Evolutionary conservation across 2,113 vertebrate species (phyloP), one percentile per base, ranked within the genome.

Genomic region (Microtus ochrogaster): DNA sequence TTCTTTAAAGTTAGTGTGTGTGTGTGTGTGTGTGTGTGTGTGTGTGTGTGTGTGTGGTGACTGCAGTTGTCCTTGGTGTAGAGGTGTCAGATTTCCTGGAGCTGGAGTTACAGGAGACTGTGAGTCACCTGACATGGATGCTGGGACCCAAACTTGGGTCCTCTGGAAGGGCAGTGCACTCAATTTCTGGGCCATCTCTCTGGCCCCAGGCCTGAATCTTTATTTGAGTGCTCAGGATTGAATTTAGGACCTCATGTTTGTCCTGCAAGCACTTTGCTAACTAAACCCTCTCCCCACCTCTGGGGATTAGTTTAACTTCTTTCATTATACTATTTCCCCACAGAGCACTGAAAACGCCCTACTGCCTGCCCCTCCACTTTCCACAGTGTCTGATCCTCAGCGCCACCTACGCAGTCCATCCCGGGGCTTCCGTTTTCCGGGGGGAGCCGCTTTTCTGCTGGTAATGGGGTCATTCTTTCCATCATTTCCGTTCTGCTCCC

Each of bases 381-480:
- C 19, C 22, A n/a, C 28, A 85, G 16, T 44, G 76, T 49, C 85
- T 66, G 52, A 61, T 89, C 85, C 16, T 30, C 14, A n/a, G 65
- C n/a, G 63, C 76, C 58, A 76, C 61, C n/a, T 88, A 61, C 90
- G 86, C 66, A 72, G 65, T 68, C 52, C 30, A 8, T 68, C 55
- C 7, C 28, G 1, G 7, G 49, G 33, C n/a, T 44, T 41, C 74
- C 17, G 28, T 79, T 65, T 41, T 33, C 21, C 52, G 55, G 1
- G 3, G 61, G 58, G 39, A 84, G 81, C 58, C 52, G 36, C 66
- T 70, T 91, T 74, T 36, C 24, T 61, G 44, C 33, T 30, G 39
- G 83, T 86, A 44, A 89, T 12, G 24, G 84, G 90, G 33, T 92
- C 74, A 79, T 84, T 94, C 70, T 91, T 91, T 47, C 91, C 87